Evolutionary conservation across 2,113 vertebrate species (phyloP), one percentile per base, ranked within the genome.

Genomic region (Acrocephalus arundinaceus): DNA sequence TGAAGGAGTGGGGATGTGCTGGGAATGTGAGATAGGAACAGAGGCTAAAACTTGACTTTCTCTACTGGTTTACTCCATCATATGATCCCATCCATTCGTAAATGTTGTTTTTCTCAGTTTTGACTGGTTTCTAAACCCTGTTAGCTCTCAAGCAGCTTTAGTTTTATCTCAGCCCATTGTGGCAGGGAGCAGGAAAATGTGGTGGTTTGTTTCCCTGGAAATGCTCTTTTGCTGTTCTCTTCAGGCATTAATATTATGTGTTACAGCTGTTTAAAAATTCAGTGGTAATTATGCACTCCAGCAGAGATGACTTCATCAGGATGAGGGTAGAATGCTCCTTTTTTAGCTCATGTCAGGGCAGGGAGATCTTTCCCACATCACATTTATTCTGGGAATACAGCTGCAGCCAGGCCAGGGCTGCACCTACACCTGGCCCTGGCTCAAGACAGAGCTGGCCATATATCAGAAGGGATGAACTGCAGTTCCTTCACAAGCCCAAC

Each of bases 191-290:
- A 85, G 78, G 52, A 33, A 89, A 93, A 90, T 6, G 15, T 74
- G 45, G 27, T 92, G 59, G n/a, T 48, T 80, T 84, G 43, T 96
- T 93, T 94, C 68, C 65, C 65, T 92, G 90, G 85, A 92, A 92
- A 93, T 95, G 89, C 27, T 93, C 75, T 90, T 95, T 83, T 88
- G 63, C 73, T 92, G 21, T 90, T 93, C 55, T 77, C 39, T 84
- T 90, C 52, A 93, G 79, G 68, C 86, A 86, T 92, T 94, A 77
- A 90, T 90, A 83, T 81, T 90, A 94, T 84, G 90, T 85, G 80
- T 67, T 95, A 89, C 35, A 92, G 92, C 72, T 93, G 83, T 93
- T 95, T 59, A 94, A 95, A 94, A 93, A 92, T 84, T 71, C 90
- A 86, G 80, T 52, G 79, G 88, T 93, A 94, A 94, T 96, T 94